phyloP scores from a whole-genome alignment of 2,888 invertebrate species.

The Thelaira solivaga region DNA sequence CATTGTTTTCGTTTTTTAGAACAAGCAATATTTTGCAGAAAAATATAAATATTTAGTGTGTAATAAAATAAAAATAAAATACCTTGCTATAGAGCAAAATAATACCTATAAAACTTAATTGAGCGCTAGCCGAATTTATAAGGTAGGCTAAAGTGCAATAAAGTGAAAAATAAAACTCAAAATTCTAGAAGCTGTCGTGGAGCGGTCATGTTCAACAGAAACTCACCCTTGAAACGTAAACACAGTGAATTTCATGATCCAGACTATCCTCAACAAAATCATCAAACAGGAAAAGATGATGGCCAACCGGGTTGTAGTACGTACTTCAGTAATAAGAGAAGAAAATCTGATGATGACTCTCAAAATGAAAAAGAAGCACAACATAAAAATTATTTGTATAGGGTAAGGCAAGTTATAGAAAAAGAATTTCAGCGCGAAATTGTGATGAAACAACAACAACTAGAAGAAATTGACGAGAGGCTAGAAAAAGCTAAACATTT shows the following conservation, averaged over 20 bases:
- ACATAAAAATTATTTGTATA: slow-evolving; percentile 67
- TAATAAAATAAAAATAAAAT: not conserved
- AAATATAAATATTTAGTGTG: slow-evolving; percentile 5
- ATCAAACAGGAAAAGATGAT: slow-evolving; percentile 12
- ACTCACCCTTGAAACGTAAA: slow-evolving; percentile 72
- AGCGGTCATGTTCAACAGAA: slow-evolving; percentile 53
- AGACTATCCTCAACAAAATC: slow-evolving; percentile 76
- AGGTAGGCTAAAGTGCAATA: slow-evolving; percentile 23
- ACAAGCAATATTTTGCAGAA: slow-evolving; percentile 18
- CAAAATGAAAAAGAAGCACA: not conserved
- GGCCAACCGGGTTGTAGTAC: slow-evolving; percentile 17
- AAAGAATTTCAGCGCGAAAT: slow-evolving; percentile 86
- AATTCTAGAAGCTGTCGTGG: not conserved
- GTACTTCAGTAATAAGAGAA: slow-evolving; percentile 4
- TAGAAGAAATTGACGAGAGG: slow-evolving; percentile 83
- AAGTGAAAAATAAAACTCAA: not conserved
- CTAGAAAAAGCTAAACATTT: slow-evolving; percentile 80
- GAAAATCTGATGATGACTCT: not conserved
- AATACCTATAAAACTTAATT: not conserved
- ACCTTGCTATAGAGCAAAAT: not conserved
- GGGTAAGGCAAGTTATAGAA: slow-evolving; percentile 82
- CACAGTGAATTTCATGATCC: slow-evolving; percentile 80
- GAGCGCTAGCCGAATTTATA: slow-evolving; percentile 8
- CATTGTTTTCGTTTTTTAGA: slow-evolving; percentile 54
- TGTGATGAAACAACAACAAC: slow-evolving; percentile 83